These are phyloP conservation scores for Plusia festucae DNA, from an alignment of 2,888 invertebrate genomes.

Conservation along the genomic window DNA sequence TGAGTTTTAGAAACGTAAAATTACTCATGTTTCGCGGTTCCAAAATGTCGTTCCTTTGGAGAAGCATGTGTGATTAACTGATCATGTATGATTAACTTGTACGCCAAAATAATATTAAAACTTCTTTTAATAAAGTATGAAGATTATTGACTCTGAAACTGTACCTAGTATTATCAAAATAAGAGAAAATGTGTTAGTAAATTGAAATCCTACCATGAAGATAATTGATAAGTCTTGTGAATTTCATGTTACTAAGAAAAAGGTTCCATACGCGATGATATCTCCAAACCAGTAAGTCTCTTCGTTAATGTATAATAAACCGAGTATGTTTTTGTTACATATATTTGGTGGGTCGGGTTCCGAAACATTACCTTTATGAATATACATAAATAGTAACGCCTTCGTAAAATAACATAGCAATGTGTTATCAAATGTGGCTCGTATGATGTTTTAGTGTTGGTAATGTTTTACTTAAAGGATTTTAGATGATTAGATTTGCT, in stretches of 20 bases:
- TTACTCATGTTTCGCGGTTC: too few relatives aligned
- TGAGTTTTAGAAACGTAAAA: too few relatives aligned
- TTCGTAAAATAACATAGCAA: conserved; percentile 39
- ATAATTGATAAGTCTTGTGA: not conserved
- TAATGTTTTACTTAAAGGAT: conserved; percentile 1
- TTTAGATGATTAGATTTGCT: not conserved
- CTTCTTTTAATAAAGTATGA: too few relatives aligned
- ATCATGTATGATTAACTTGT: too few relatives aligned
- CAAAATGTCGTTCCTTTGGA: too few relatives aligned
- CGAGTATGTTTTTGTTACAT: conserved; percentile 20
- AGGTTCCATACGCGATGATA: not conserved
- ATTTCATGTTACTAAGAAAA: not conserved
- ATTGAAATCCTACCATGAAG: not conserved
- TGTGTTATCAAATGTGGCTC: conserved; percentile 14
- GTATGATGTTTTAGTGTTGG: conserved; percentile 21
- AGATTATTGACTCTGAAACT: too few relatives aligned
- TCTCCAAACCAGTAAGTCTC: not conserved
- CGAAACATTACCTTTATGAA: conserved; percentile 14
- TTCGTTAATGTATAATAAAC: not conserved
- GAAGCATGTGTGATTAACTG: too few relatives aligned
- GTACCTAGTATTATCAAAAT: too few relatives aligned
- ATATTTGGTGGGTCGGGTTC: conserved; percentile 3
- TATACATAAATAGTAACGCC: conserved; percentile 29
- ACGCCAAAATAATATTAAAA: too few relatives aligned
- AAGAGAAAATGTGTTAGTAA: not conserved